Conservation (phyloP, 2,888 invertebrate genomes). For the Drosophila crucigera region DNA sequence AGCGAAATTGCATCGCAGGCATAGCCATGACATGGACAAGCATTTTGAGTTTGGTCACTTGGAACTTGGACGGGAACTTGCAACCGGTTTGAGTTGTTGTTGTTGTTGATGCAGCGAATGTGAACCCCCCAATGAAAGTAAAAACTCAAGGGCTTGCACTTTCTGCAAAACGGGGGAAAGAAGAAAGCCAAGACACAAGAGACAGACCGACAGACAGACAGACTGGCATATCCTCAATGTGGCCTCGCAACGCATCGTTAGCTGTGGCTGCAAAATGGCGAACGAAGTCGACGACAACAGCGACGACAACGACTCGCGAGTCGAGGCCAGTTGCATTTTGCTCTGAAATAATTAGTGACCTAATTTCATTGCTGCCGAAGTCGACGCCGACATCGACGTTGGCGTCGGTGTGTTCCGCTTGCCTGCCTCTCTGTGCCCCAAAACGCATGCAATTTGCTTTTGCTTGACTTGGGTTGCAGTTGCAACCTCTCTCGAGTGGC, state of each 20-base stretch:
- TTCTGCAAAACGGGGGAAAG: conserved; percentile 64
- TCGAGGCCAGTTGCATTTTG: conserved; percentile 76
- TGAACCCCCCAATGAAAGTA: conserved; percentile 82
- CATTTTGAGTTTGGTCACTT: conserved; percentile 49
- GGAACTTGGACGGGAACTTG: conserved; percentile 37
- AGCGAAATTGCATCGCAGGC: conserved; percentile 67
- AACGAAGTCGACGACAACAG: conserved; percentile 8
- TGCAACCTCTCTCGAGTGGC: conserved; percentile 20
- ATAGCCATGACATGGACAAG: conserved; percentile 46
- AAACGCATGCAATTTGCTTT: conserved; percentile 77
- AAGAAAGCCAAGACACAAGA: conserved; percentile 30
- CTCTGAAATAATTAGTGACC: conserved; percentile 82
- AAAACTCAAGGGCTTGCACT: conserved; percentile 86
- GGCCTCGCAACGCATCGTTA: conserved; percentile 76
- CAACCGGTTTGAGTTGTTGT: conserved; percentile 51
- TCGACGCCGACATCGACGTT: conserved; percentile 22
- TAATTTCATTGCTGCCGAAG: conserved; percentile 70
- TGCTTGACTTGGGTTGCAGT: conserved; percentile 64
- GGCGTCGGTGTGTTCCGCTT: conserved; percentile 66
- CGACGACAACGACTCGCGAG: conserved; percentile 26
- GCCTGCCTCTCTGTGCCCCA: conserved; percentile 57
- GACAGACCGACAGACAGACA: conserved; percentile 6
- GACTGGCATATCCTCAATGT: conserved; percentile 54
- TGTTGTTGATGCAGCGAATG: background rate
- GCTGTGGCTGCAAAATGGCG: conserved; percentile 41